A percentile compares a stretch with the other conserved stretches of the same genome.
Conservation (phyloP, 2,888 invertebrate genomes). For the Oligia fasciuncula region DNA sequence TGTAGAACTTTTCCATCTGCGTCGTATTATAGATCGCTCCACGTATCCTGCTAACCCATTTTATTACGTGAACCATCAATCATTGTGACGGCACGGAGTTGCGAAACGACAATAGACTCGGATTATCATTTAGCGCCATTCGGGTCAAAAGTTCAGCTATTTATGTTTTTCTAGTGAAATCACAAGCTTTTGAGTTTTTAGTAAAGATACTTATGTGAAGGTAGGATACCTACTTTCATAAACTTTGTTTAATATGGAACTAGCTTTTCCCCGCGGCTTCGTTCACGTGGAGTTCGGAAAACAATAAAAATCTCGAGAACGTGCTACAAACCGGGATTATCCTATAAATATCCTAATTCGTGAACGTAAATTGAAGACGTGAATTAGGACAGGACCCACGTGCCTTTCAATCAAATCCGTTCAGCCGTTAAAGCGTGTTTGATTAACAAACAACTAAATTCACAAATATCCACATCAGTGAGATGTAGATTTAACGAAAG, state of each 20-base stretch:
- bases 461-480: neutral
- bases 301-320: neutral
- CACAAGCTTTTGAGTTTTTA: conserved; percentile 8
- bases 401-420: neutral
- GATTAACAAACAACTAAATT: neutral
- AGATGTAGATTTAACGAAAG: neutral
- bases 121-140: conserved; percentile 40
- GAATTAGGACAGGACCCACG: neutral
- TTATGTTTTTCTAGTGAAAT: conserved; percentile 25
- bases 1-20: neutral
- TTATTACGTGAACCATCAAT: conserved; percentile 53
- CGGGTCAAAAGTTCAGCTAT: conserved; percentile 35
- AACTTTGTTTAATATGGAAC: neutral
- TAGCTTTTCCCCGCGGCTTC: neutral
- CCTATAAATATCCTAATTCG: too few species aligned
- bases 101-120: conserved; percentile 34
- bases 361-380: neutral
- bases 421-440: neutral
- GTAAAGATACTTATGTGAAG: neutral
- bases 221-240: neutral
- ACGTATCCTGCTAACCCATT: conserved; percentile 40
- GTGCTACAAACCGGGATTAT: neutral
- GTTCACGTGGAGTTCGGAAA: neutral
- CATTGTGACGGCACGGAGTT: conserved; percentile 29
- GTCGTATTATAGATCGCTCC: neutral